Percentiles rank a stretch among this genome's conserved stretches.
phyloP scores from a whole-genome alignment of 2,888 invertebrate genomes.

The Horisme vitalbata region DNA sequence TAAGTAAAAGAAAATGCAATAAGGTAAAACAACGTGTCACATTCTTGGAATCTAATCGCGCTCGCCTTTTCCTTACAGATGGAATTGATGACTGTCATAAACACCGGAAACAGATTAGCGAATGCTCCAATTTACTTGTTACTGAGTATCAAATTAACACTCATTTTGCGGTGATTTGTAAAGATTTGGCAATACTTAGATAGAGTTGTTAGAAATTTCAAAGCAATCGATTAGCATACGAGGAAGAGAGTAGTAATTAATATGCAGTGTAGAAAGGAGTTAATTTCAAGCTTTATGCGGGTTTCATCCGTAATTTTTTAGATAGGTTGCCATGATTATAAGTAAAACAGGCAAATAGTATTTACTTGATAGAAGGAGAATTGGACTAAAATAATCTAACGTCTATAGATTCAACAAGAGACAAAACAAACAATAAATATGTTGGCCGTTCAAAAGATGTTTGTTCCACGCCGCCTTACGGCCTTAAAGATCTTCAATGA shows the following conservation, averaged over 20 bases:
- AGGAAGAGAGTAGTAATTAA: too few relatives aligned
- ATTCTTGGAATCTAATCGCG: constrained; percentile 27
- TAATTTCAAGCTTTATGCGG: too few relatives aligned
- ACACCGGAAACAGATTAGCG: constrained; percentile 28
- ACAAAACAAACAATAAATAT: constrained; percentile 10
- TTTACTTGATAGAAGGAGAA: too few relatives aligned
- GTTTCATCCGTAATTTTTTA: too few relatives aligned
- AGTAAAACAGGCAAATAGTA: too few relatives aligned
- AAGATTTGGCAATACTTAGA: background rate
- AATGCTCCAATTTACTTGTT: constrained; percentile 29
- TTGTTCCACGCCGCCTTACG: constrained; percentile 20
- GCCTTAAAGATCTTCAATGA: constrained; percentile 33
- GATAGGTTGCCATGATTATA: too few relatives aligned
- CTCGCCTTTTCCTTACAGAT: constrained; percentile 26
- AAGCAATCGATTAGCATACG: background rate
- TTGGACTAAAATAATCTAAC: background rate
- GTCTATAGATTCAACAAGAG: background rate
- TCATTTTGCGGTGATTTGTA: background rate
- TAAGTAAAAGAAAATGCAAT: background rate
- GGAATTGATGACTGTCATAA: constrained; percentile 26
- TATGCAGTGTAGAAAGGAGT: too few relatives aligned
- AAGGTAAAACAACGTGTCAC: constrained; percentile 20
- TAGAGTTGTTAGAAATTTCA: background rate
- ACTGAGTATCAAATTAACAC: constrained; percentile 13
- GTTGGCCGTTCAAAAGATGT: constrained; percentile 2